Conservation (phyloP, 2,888 invertebrate species). For the Cantharis rustica region DNA sequence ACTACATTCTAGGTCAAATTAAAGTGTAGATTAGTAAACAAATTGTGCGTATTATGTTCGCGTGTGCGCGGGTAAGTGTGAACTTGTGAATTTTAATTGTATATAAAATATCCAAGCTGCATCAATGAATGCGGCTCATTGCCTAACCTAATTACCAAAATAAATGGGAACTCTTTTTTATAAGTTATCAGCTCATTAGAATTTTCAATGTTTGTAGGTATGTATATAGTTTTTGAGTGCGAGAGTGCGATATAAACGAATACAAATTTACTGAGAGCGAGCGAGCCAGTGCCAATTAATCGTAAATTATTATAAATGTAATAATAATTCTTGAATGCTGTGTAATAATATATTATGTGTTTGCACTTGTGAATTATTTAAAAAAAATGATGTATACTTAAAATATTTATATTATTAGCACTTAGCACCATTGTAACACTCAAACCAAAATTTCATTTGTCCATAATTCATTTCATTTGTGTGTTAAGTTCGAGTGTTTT, state of each 20-base stretch:
- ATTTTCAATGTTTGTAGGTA: conserved; percentile 51
- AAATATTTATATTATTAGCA: conserved; percentile 47
- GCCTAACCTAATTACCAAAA: conserved; percentile 35
- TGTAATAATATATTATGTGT: conserved; percentile 59
- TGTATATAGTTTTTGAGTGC: conserved; percentile 48
- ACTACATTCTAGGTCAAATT: conserved; percentile 56
- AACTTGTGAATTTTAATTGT: conserved; percentile 25
- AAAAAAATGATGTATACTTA: conserved; percentile 47
- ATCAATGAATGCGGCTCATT: conserved; percentile 50
- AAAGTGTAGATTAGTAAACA: conserved; percentile 40
- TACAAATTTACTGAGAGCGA: conserved; percentile 20
- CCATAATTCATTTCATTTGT: conserved; percentile 42
- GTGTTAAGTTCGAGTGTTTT: conserved; percentile 51
- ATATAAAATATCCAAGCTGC: conserved; percentile 28
- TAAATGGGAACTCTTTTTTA: conserved; percentile 30
- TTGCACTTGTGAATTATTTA: conserved; percentile 56
- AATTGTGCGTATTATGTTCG: conserved; percentile 28
- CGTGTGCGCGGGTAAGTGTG: conserved; percentile 37
- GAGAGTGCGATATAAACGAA: conserved; percentile 11
- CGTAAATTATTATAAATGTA: conserved; percentile 52
- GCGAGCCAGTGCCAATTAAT: conserved; percentile 58
- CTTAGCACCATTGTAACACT: conserved; percentile 49
- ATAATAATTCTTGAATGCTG: conserved; percentile 53
- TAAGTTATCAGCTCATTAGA: conserved; percentile 43
- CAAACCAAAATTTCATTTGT: conserved; percentile 44